A percentile compares a stretch with the other conserved stretches of the same genome.
These are phyloP conservation scores for Chionis minor DNA, from an alignment of 2,113 vertebrate species.

Conservation along the genomic window DNA sequence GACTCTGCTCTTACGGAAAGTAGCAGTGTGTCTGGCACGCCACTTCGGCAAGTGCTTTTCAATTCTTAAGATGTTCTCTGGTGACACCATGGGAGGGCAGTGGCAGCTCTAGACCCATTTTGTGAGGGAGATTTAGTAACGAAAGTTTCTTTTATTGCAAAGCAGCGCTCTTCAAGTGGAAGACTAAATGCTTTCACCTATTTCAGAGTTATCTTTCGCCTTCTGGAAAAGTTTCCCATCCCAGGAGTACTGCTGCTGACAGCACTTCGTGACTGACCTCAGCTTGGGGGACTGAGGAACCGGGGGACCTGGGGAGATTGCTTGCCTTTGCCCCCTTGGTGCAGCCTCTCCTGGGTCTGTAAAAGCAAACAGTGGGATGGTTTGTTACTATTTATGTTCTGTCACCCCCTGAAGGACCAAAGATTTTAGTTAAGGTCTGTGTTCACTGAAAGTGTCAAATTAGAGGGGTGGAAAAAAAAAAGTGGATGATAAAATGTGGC, in stretches of 20 bases:
- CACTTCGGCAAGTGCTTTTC: neutral
- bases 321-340: neutral
- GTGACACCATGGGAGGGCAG: neutral
- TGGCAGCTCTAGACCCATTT: neutral
- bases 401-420: neutral
- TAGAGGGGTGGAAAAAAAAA: neutral
- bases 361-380: neutral
- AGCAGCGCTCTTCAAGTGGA: neutral
- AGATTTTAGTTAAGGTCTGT: neutral
- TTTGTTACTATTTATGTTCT: neutral
- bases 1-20: neutral
- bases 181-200: neutral
- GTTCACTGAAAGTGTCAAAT: neutral
- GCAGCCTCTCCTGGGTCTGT: neutral
- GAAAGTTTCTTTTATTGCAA: neutral
- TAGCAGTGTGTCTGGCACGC: neutral
- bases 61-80: neutral
- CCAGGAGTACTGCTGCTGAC: neutral
- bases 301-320: neutral
- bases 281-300: neutral
- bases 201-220: neutral
- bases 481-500: slow-evolving; percentile 1
- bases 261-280: neutral
- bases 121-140: neutral
- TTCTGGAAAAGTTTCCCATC: neutral